phyloP scores from a whole-genome alignment of 2,888 invertebrate genomes.

The Rugalucina vietnamica region DNA sequence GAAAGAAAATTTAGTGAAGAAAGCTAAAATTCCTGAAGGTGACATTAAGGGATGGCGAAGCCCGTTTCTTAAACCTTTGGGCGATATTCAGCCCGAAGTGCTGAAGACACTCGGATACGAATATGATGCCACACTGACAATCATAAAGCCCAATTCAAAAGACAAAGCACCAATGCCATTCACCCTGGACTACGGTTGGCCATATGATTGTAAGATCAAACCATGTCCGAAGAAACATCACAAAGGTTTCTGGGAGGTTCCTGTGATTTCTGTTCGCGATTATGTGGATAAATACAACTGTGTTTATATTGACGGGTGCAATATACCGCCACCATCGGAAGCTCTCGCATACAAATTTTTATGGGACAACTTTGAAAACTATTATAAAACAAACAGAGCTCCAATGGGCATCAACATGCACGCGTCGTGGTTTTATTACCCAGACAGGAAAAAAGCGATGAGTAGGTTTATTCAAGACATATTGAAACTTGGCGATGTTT shows the following conservation, averaged over 20 bases:
- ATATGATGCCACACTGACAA: conserved; percentile 78
- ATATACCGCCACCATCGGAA: conserved; percentile 74
- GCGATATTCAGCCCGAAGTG: conserved; percentile 69
- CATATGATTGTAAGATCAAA: conserved; percentile 77
- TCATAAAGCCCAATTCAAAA: conserved; percentile 50
- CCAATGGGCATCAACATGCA: conserved; percentile 94
- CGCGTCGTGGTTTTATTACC: conserved; percentile 87
- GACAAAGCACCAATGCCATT: conserved; percentile 87
- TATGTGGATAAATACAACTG: conserved; percentile 76
- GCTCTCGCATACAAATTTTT: conserved; percentile 85
- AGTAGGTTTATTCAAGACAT: conserved; percentile 76
- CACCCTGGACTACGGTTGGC: conserved; percentile 90
- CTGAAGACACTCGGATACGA: conserved; percentile 68
- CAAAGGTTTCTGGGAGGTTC: conserved; percentile 88
- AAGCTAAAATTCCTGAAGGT: conserved; percentile 82
- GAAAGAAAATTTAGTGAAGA: conserved; percentile 78
- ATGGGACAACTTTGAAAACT: conserved; percentile 90
- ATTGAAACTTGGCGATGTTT: conserved; percentile 76
- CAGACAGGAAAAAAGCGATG: conserved; percentile 76
- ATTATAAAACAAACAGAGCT: conserved; percentile 88
- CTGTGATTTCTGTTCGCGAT: conserved; percentile 85
- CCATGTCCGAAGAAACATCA: conserved; percentile 74
- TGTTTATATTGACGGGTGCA: conserved; percentile 79
- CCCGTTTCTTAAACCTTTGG: conserved; percentile 77
- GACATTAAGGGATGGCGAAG: conserved; percentile 77